phyloP scores from a whole-genome alignment of 2,113 vertebrate genomes.

The Ciconia boyciana region DNA sequence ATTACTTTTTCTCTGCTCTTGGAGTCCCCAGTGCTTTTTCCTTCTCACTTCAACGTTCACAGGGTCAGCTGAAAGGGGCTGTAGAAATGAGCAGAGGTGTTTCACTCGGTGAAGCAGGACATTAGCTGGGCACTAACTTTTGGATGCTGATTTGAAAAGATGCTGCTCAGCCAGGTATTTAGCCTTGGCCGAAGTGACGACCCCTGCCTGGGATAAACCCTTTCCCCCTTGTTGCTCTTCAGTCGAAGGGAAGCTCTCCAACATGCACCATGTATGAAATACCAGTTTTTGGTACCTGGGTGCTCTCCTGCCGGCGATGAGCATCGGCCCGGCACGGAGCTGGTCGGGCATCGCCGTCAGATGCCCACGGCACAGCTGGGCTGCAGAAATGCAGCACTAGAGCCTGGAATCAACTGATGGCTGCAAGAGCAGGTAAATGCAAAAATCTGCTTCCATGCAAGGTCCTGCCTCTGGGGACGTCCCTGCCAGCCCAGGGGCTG shows the following conservation, averaged over 20 bases:
- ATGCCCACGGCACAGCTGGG: accelerated
- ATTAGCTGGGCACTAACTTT: not conserved
- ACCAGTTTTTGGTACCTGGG: no score
- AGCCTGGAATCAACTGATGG: not conserved
- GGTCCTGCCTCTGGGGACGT: not conserved
- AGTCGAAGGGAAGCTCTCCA: not conserved
- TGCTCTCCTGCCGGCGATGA: not conserved
- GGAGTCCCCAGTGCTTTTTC: not conserved
- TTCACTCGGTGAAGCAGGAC: not conserved
- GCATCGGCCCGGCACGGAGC: not conserved
- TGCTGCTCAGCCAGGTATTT: not conserved
- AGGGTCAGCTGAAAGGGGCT: not conserved
- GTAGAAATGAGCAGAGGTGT: not conserved
- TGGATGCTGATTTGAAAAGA: not conserved
- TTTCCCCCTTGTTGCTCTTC: accelerated
- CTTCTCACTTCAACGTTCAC: not conserved
- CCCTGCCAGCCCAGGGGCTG: not conserved
- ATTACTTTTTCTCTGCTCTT: not conserved
- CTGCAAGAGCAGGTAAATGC: not conserved
- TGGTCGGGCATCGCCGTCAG: accelerated
- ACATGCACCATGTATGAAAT: accelerated
- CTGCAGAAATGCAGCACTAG: not conserved
- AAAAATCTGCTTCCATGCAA: not conserved
- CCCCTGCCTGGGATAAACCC: not conserved
- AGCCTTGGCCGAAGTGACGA: not conserved